Evolutionary conservation across 2,113 vertebrate species (phyloP).

Genomic region (Oryzias curvinotus): DNA sequence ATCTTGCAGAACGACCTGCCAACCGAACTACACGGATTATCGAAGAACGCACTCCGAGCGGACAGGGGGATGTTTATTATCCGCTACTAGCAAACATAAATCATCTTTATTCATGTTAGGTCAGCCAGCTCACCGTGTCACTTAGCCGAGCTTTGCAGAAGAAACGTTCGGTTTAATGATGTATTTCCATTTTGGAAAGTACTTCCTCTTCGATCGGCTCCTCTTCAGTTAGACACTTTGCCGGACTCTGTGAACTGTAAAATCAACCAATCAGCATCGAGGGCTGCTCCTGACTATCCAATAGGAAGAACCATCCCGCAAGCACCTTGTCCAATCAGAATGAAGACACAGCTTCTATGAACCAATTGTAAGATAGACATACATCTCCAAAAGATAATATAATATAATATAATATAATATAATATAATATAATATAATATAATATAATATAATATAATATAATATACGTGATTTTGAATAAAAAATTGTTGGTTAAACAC

Average conservation of each 20-base stretch:
- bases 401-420: neutral
- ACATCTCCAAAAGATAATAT: neutral
- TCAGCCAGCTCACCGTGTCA: slow-evolving; percentile 41
- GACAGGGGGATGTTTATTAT: neutral
- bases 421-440: neutral
- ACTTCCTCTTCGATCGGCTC: slow-evolving; percentile 61
- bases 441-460: neutral
- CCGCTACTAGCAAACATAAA: slow-evolving; percentile 3
- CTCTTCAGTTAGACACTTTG: slow-evolving; percentile 58
- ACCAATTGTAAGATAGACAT: slow-evolving; percentile 26
- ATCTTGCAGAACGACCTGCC: slow-evolving; percentile 2
- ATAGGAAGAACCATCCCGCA: slow-evolving; percentile 2
- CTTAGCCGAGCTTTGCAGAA: neutral
- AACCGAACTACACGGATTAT: slow-evolving; percentile 41
- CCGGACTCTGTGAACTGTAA: slow-evolving; percentile 49
- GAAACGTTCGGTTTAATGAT: neutral
- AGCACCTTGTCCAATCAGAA: slow-evolving; percentile 37
- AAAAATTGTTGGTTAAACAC: neutral
- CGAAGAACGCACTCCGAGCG: slow-evolving; percentile 5
- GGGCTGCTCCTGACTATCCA: neutral
- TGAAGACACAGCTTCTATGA: accelerated
- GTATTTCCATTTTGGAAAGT: slow-evolving; percentile 50
- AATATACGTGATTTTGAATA: neutral
- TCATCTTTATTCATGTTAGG: neutral
- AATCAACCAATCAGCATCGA: slow-evolving; percentile 51